phyloP scores from a whole-genome alignment of 2,888 invertebrate genomes.

The Coleophora deauratella region DNA sequence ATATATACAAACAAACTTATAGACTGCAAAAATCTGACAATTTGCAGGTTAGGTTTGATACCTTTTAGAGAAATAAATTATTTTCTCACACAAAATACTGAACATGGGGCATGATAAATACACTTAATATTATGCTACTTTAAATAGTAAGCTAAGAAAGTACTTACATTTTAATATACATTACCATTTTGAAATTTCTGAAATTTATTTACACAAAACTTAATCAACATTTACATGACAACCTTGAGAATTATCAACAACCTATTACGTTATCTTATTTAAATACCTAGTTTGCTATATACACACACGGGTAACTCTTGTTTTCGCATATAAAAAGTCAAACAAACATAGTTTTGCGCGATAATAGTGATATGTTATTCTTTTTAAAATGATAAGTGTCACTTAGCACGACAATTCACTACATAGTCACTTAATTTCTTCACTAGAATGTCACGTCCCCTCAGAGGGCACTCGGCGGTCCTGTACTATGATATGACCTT shows the following conservation, averaged over 20 bases:
- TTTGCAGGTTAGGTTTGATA: too few relatives aligned
- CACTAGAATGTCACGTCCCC: too few relatives aligned
- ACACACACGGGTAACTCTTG: constrained; percentile 20
- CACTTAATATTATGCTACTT: too few relatives aligned
- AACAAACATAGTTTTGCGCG: constrained; percentile 18
- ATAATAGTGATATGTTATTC: constrained; percentile 4
- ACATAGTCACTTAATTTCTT: constrained; percentile 11
- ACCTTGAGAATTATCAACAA: constrained; percentile 32
- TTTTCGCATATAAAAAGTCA: constrained; percentile 25
- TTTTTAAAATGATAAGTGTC: constrained; percentile 7
- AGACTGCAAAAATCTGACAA: too few relatives aligned
- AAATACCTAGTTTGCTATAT: constrained; percentile 32
- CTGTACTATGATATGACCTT: constrained; percentile 56
- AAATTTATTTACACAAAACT: too few relatives aligned
- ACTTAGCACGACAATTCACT: constrained; percentile 23
- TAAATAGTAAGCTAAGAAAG: too few relatives aligned
- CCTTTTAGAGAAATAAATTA: too few relatives aligned
- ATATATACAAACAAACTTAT: too few relatives aligned
- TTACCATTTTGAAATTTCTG: too few relatives aligned
- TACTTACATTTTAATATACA: too few relatives aligned
- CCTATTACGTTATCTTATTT: constrained; percentile 27
- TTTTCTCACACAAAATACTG: too few relatives aligned
- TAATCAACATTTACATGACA: constrained; percentile 19
- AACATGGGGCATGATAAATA: not conserved
- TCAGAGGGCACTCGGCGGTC: constrained; percentile 1